Evolutionary conservation across 2,888 invertebrate genomes (phyloP).

Genomic region (Neoitamus cyanurus): DNA sequence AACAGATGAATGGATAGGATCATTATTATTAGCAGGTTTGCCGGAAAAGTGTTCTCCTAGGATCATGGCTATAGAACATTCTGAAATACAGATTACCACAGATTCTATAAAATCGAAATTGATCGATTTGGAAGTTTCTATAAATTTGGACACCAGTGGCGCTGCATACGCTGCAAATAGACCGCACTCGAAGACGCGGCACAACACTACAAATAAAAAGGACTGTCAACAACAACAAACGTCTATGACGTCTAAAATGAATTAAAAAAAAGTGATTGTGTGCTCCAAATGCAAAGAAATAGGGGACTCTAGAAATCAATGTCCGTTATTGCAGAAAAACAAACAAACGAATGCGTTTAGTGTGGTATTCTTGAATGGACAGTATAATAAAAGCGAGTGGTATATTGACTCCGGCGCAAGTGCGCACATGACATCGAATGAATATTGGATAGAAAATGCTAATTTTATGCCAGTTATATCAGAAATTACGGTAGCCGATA

Average conservation of each 20-base stretch:
- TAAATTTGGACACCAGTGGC: background rate
- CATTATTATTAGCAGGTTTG: background rate
- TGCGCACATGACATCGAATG: slow-evolving; percentile 52
- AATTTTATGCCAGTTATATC: background rate
- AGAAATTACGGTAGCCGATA: background rate
- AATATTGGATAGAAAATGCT: background rate
- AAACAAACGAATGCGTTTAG: slow-evolving; percentile 53
- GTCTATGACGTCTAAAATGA: too few relatives aligned
- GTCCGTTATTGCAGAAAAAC: background rate
- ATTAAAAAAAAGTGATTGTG: too few relatives aligned
- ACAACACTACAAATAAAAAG: background rate
- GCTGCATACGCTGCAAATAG: background rate
- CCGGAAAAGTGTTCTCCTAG: background rate
- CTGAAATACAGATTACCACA: background rate
- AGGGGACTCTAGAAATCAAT: background rate
- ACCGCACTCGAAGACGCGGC: background rate
- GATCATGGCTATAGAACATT: background rate
- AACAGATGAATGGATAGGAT: background rate
- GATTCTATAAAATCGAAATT: background rate
- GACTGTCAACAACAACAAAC: too few relatives aligned
- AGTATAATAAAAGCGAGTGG: slow-evolving; percentile 55
- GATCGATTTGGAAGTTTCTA: background rate
- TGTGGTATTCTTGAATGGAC: slow-evolving; percentile 51
- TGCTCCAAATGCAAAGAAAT: background rate
- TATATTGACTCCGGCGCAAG: slow-evolving; percentile 57